These are phyloP conservation scores for Macquaria australasica DNA, from an alignment of 2,113 vertebrate species.

Conservation along the genomic window DNA sequence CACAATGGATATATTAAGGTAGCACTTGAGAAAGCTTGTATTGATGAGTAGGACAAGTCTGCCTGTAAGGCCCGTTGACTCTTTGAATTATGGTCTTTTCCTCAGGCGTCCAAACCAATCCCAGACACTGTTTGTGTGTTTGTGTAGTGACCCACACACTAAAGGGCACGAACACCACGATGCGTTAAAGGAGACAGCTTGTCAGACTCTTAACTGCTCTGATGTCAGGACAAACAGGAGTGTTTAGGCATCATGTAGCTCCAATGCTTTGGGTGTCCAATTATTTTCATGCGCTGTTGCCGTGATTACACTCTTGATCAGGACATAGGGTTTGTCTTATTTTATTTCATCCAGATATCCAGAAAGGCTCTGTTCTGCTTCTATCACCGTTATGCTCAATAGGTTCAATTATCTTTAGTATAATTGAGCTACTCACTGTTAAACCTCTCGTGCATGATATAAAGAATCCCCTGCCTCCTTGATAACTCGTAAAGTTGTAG, in stretches of 20 bases:
- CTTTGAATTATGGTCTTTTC: conserved; percentile 72
- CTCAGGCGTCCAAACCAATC: conserved; percentile 59
- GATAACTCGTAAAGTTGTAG: conserved; percentile 67
- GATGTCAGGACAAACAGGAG: conserved; percentile 69
- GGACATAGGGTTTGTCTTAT: conserved; percentile 53
- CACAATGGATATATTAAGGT: conserved; percentile 61
- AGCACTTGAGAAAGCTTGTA: conserved; percentile 62
- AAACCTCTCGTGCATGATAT: conserved; percentile 48
- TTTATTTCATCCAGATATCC: conserved; percentile 58
- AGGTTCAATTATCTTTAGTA: conserved; percentile 64
- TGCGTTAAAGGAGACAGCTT: conserved; percentile 70
- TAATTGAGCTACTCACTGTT: conserved; percentile 59
- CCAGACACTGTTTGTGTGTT: conserved; percentile 61
- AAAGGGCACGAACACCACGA: conserved; percentile 62
- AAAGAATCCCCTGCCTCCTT: conserved; percentile 40
- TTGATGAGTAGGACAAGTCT: conserved; percentile 73
- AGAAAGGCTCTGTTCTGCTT: conserved; percentile 36
- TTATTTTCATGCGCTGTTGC: conserved; percentile 76
- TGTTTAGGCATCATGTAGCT: conserved; percentile 53
- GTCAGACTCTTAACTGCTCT: conserved; percentile 71
- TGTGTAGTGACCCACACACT: conserved; percentile 67
- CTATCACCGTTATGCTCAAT: conserved; percentile 45
- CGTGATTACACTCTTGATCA: conserved; percentile 69
- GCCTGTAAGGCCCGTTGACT: conserved; percentile 70
- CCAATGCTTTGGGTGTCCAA: conserved; percentile 60